Conservation (phyloP, 2,113 vertebrate species). For the Odontesthes bonariensis region DNA sequence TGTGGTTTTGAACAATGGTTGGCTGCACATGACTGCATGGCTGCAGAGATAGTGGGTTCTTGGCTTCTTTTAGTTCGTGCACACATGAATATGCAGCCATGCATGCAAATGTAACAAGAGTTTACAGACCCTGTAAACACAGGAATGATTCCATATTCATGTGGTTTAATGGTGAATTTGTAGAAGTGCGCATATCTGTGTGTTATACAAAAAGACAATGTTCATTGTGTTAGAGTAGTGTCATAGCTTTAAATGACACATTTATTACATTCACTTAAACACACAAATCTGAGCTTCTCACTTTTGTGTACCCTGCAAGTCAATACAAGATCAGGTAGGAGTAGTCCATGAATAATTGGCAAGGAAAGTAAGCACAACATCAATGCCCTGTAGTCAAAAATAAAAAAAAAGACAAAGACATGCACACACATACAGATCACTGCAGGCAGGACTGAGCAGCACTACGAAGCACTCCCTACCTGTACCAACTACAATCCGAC, state of each 20-base stretch:
- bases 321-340: conserved; percentile 51
- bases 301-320: conserved; percentile 48
- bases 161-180: too few species aligned
- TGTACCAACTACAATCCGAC: conserved; percentile 44
- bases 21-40: neutral
- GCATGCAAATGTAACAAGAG: neutral
- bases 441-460: conserved; percentile 13
- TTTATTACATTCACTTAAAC: neutral
- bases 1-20: conserved; percentile 7
- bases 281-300: neutral
- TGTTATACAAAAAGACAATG: too few species aligned
- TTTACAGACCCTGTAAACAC: too few species aligned
- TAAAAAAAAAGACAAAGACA: neutral
- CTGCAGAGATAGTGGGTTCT: neutral
- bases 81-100: too few species aligned
- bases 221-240: too few species aligned
- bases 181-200: too few species aligned
- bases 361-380: conserved; percentile 46
- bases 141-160: too few species aligned
- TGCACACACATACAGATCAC: conserved; percentile 29
- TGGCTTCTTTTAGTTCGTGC: neutral
- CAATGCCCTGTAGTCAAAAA: conserved; percentile 13
- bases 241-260: too few species aligned
- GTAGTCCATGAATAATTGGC: conserved; percentile 43
- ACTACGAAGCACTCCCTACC: conserved; percentile 44